Conservation (phyloP, 1,140 invertebrate species). For the Cherax quadricarinatus region DNA sequence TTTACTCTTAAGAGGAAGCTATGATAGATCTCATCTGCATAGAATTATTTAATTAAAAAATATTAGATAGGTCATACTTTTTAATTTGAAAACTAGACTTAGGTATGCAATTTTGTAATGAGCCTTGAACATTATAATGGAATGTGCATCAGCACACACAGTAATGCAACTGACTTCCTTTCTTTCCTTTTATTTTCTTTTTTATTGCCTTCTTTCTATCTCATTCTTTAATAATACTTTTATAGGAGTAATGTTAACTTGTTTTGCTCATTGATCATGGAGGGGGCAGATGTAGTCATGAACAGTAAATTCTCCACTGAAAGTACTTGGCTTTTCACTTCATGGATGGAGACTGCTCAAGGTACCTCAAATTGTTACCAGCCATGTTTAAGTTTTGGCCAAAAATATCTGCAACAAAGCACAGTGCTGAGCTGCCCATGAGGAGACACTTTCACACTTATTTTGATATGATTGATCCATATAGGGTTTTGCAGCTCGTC, state of each 20-base stretch:
- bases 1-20: conserved; percentile 41
- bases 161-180: background rate
- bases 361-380: conserved; percentile 57
- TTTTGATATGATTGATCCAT: conserved; percentile 14
- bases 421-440: conserved; percentile 26
- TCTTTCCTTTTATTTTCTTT: background rate
- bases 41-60: conserved; percentile 49
- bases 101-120: conserved; percentile 46
- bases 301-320: conserved; percentile 30
- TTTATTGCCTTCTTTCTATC: background rate
- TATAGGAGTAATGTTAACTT: conserved; percentile 3
- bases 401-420: conserved; percentile 32
- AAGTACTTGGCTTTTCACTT: conserved; percentile 25
- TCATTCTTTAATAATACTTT: background rate
- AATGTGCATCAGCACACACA: conserved; percentile 37
- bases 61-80: conserved; percentile 57
- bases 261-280: conserved; percentile 68
- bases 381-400: conserved; percentile 39
- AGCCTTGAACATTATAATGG: conserved; percentile 54
- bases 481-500: conserved; percentile 19
- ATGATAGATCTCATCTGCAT: conserved; percentile 53
- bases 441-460: conserved; percentile 34
- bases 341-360: conserved; percentile 53
- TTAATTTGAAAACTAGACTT: conserved; percentile 63
- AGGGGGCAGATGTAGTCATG: conserved; percentile 52